Evolutionary conservation across 2,888 invertebrate species (phyloP).

Genomic region (Oscheius sp.): DNA sequence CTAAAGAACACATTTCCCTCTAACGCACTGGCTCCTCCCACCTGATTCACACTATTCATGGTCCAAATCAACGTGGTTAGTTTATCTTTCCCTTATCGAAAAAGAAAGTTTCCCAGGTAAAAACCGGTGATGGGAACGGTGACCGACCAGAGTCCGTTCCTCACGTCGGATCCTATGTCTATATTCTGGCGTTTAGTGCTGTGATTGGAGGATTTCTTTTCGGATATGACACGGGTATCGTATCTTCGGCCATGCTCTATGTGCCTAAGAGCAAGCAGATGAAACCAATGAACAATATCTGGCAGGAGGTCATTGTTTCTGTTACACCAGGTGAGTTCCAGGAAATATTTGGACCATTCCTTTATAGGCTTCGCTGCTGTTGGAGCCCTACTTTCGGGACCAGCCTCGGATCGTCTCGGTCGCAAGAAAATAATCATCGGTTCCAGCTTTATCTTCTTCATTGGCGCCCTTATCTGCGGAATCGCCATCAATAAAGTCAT

Average conservation of each 20-base stretch:
- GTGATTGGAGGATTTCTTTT: conserved; percentile 73
- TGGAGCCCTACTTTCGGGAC: conserved; percentile 72
- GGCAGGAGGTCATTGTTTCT: conserved; percentile 69
- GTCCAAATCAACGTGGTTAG: conserved; percentile 35
- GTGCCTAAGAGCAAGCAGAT: conserved; percentile 56
- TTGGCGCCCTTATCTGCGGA: conserved; percentile 75
- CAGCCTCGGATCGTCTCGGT: conserved; percentile 76
- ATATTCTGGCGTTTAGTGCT: conserved; percentile 58
- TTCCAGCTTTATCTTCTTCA: conserved; percentile 76
- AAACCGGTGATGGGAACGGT: conserved; percentile 40
- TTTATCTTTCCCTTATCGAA: neutral
- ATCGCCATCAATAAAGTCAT: conserved; percentile 54
- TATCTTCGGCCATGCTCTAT: conserved; percentile 75
- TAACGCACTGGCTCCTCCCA: neutral
- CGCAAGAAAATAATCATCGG: conserved; percentile 76
- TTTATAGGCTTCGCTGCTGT: conserved; percentile 57
- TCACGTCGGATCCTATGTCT: conserved; percentile 54
- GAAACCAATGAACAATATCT: conserved; percentile 57
- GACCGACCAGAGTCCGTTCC: conserved; percentile 45
- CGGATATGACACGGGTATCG: conserved; percentile 78
- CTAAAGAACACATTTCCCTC: too few species aligned
- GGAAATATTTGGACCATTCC: too few species aligned
- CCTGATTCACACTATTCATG: conserved; percentile 3
- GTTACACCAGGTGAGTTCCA: conserved; percentile 56
- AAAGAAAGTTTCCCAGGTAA: neutral